Percentiles rank a stretch among this genome's conserved stretches.
Conservation (phyloP, 2,888 invertebrate species). For the Coleophora deauratella region DNA sequence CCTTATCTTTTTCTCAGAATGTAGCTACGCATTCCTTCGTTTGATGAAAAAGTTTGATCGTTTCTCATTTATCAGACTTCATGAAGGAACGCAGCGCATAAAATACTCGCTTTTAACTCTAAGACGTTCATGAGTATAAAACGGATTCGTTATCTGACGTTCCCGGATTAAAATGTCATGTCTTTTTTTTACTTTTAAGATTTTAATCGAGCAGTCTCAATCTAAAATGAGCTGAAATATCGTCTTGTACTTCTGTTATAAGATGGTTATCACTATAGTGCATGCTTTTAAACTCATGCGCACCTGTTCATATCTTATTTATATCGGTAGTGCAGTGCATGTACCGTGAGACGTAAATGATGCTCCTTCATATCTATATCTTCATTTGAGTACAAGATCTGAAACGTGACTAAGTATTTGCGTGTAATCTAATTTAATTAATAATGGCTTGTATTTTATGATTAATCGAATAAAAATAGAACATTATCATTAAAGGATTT, state of each 20-base stretch:
- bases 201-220: slow-evolving; percentile 38
- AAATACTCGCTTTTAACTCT: too few species aligned
- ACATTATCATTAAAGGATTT: too few species aligned
- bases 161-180: slow-evolving; percentile 39
- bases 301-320: slow-evolving; percentile 54
- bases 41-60: too few species aligned
- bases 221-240: slow-evolving; percentile 36
- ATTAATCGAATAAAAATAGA: too few species aligned
- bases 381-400: neutral
- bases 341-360: slow-evolving; percentile 24
- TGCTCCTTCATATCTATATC: slow-evolving; percentile 2
- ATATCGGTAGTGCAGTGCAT: slow-evolving; percentile 24
- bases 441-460: too few species aligned
- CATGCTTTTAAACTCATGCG: slow-evolving; percentile 30
- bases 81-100: too few species aligned
- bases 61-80: too few species aligned
- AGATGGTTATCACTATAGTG: slow-evolving; percentile 41
- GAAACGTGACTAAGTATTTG: neutral
- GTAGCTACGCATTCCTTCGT: too few species aligned
- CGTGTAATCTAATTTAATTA: neutral
- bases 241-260: slow-evolving; percentile 22
- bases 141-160: slow-evolving; percentile 36
- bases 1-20: too few species aligned
- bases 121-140: slow-evolving; percentile 40
- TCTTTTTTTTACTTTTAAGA: slow-evolving; percentile 43